phyloP scores from a whole-genome alignment of 23 tunicate genomes.

The Trididemnum clinides region DNA sequence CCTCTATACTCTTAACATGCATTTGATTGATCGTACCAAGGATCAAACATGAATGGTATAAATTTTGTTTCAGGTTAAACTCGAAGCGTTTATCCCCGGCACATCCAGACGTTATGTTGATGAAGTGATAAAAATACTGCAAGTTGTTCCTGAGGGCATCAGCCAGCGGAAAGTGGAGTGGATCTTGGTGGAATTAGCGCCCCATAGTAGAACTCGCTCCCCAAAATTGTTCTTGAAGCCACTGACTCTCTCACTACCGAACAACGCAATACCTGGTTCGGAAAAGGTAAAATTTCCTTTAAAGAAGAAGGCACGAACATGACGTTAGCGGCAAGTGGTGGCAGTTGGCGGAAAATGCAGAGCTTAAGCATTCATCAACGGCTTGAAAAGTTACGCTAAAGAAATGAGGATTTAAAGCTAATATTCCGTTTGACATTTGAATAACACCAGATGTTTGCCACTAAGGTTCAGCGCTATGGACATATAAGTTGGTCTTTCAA shows the following conservation, averaged over 20 bases:
- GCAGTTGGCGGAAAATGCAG: too few relatives aligned
- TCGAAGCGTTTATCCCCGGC: neutral
- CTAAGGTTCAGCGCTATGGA: too few relatives aligned
- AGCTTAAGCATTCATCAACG: too few relatives aligned
- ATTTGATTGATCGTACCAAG: too few relatives aligned
- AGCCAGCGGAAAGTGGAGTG: conserved; percentile 40
- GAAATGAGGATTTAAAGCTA: too few relatives aligned
- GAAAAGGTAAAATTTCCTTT: conserved; percentile 52
- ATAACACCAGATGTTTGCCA: too few relatives aligned
- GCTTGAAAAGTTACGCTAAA: too few relatives aligned
- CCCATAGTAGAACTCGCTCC: neutral
- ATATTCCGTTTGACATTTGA: too few relatives aligned
- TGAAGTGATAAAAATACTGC: conserved; percentile 54
- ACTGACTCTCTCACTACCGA: conserved; percentile 21
- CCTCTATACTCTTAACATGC: too few relatives aligned
- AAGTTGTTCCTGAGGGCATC: conserved; percentile 52
- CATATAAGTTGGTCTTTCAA: too few relatives aligned
- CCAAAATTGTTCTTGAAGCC: neutral
- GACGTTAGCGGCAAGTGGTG: too few relatives aligned
- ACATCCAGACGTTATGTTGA: conserved; percentile 27
- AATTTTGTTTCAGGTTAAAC: conserved; percentile 14
- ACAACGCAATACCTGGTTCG: conserved; percentile 57
- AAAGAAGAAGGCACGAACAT: too few relatives aligned
- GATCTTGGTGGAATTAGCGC: conserved; percentile 42
- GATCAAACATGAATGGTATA: neutral